Base-by-base conservation (phyloP, 1,140 invertebrate genomes). In the Elymnias hypermnestra region DNA sequence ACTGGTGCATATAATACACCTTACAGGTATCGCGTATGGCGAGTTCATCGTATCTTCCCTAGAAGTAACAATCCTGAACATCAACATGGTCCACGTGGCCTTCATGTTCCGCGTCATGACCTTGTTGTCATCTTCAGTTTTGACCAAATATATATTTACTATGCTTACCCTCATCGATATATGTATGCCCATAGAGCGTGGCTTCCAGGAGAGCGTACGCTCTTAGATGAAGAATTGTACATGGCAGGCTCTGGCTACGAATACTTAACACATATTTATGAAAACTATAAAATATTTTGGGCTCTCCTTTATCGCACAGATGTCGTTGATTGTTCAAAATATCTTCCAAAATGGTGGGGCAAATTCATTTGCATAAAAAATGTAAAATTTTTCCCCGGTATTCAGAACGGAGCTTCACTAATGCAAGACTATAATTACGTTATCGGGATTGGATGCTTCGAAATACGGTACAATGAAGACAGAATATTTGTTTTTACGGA, bases 301-400 rank as follows among this genome's bases (percentile, higher is more conserved):
- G 29, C 9, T 5, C 3, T 6, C 0, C 10, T 39, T 1, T 28
- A 26, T 0, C 61, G 9, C 35, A 5, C 18, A 0, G 15, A 57
- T 0, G 43, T 79, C 0, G 55, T 68, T 0, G 72, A 79, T 35
- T 79, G 75, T 36, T 72, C 66, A 0, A 66, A 47, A 14, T 71
- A 70, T 25, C 9, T 76, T 0, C 69, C 69, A 0, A 79, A 79
- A 45, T 79, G 59, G 59, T 79, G 75, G 75, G 72, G 72, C 0
- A 76, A 79, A 53, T 76, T 76, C 38, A 76, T 79, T 18, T 79
- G 75, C 19, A 19, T 79, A 0, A 63, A 21, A 28, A 74, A 74
- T 25, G 4, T 25, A 0, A 13, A 37, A 0, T n/a, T 36, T 0
- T 40, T 53, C 8, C 0, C 53, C 4, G 66, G 67, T 0, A n/a